Base-by-base conservation (phyloP, 1,140 invertebrate genomes). In the Asobara japonica region DNA sequence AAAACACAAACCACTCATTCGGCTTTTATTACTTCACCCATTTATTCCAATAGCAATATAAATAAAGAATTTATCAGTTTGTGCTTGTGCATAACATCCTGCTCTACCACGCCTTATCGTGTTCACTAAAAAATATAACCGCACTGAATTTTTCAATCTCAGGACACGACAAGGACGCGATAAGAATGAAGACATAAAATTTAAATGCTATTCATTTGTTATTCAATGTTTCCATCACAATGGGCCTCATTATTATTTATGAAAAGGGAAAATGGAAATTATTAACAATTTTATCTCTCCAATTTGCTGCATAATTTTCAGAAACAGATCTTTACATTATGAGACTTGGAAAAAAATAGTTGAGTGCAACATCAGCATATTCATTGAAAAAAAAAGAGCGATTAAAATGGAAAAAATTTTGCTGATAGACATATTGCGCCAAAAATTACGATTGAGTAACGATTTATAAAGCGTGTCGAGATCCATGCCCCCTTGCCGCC, bases 21-120 rank as follows among this genome's bases (percentile, higher is more conserved):
- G 2, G 3, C 1, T 56, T 56, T 56, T 56, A 56, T 25, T 56
- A 56, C 51, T 18, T 56, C 51, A 25, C 22, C 20, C 51, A 56
- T 56, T 27, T 56, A 22, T 56, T 27, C 25, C 51, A 1, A 5
- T 22, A 18, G 41, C 25, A 56, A 25, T 56, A 56, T 56, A 56
- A 56, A 56, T 56, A 56, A 56, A 56, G 20, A 56, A 56, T 56
- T 56, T 56, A 56, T 56, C 51, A 10, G 51, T 25, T 56, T 56
- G 51, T 25, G 51, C 8, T 56, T 56, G 51, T 1, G 18, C 51
- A 56, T 56, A 56, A 56, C 51, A 56, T 56, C 51, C 51, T 56
- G 20, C 18, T 56, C 20, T 27, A 56, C 7, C 5, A 22, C 18
- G 20, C 13, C 18, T 8, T 56, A 56, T 56, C 22, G 18, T 56